Conservation (phyloP, 2,888 invertebrate species). For the Ormyrus rosae region DNA sequence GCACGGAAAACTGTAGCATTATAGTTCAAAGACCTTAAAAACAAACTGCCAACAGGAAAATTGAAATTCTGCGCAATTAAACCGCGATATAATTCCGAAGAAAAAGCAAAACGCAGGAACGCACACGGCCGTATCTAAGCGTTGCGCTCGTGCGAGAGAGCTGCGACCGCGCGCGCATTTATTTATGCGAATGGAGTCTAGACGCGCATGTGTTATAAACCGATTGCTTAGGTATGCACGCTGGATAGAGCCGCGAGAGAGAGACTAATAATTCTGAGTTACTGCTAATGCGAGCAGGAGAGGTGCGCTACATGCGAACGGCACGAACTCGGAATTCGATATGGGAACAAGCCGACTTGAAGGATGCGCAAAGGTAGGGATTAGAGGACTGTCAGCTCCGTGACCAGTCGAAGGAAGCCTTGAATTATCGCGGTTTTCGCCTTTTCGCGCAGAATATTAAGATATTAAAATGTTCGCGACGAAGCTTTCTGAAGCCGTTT, state of each 20-base stretch:
- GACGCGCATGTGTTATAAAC: slow-evolving; percentile 39
- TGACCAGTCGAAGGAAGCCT: not conserved
- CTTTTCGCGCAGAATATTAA: too few species aligned
- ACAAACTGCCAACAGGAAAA: not conserved
- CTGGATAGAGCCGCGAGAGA: not conserved
- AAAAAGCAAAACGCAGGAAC: not conserved
- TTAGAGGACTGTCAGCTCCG: not conserved
- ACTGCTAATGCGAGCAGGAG: slow-evolving; percentile 61
- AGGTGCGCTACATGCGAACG: not conserved
- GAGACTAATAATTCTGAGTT: slow-evolving; percentile 66
- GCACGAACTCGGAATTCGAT: slow-evolving; percentile 55
- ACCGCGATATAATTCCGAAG: not conserved
- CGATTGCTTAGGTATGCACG: slow-evolving; percentile 53
- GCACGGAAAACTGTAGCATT: too few species aligned
- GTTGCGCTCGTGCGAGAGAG: not conserved
- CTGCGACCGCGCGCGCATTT: slow-evolving; percentile 17
- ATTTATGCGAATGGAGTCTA: slow-evolving; percentile 42
- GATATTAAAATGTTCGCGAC: too few species aligned
- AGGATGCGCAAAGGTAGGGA: slow-evolving; percentile 5
- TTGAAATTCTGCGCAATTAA: not conserved
- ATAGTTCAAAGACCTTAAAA: too few species aligned
- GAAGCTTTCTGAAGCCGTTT: too few species aligned
- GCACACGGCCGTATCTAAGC: not conserved
- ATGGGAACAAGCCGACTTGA: slow-evolving; percentile 45
- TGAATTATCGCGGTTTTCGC: not conserved